These are phyloP conservation scores for Isaurus tuberculatus DNA, from an alignment of 92 coral and sea anemone species.

Conservation along the genomic window DNA sequence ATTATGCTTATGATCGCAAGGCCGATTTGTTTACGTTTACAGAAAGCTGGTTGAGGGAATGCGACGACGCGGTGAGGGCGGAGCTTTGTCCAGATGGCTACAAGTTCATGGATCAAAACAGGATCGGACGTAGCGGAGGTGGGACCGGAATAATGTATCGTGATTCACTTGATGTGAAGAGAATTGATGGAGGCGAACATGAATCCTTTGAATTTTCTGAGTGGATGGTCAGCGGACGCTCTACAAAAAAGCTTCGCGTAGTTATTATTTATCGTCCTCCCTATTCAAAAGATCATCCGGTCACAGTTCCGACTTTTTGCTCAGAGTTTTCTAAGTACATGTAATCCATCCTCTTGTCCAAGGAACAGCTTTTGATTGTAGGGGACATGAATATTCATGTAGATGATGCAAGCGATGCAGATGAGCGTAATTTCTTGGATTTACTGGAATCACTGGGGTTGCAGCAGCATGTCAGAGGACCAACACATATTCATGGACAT, in stretches of 20 bases:
- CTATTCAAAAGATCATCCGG: conserved; percentile 53
- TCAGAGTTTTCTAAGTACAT: conserved; percentile 56
- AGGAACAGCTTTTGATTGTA: conserved; percentile 54
- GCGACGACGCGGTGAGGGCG: too few species aligned
- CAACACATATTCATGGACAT: conserved; percentile 62
- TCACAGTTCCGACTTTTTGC: conserved; percentile 56
- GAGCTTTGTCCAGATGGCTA: too few species aligned
- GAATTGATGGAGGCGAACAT: conserved; percentile 33
- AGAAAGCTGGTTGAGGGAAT: too few species aligned
- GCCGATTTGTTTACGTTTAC: too few species aligned
- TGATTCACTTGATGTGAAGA: conserved; percentile 42
- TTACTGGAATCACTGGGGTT: conserved; percentile 50
- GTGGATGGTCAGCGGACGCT: conserved; percentile 51
- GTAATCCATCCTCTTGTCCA: conserved; percentile 50
- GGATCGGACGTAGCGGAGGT: conserved; percentile 49
- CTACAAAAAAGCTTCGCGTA: conserved; percentile 43
- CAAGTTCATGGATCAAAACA: conserved; percentile 56
- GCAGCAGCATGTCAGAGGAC: conserved; percentile 57
- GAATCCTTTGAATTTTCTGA: conserved; percentile 56
- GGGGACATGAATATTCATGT: conserved; percentile 62
- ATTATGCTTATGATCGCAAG: too few species aligned
- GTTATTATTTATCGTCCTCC: conserved; percentile 64
- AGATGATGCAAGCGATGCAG: conserved; percentile 56
- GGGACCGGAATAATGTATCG: conserved; percentile 56
- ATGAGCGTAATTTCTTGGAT: conserved; percentile 54